phyloP scores from a whole-genome alignment of 2,113 vertebrate species.

The Junco hyemalis region DNA sequence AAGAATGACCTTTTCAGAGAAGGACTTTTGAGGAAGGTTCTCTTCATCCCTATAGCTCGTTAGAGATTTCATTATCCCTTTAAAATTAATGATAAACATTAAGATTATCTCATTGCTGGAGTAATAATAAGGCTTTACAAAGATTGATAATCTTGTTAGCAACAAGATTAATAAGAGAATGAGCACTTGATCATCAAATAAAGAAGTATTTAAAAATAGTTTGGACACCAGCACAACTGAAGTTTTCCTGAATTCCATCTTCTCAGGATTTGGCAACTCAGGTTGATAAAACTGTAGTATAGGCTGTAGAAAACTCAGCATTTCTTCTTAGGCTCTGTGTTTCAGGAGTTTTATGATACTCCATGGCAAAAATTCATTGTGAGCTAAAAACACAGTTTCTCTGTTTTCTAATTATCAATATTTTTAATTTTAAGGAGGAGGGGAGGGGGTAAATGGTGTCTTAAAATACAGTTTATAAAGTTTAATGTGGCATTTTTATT shows the following conservation, averaged over 20 bases:
- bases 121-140: background rate
- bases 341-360: background rate
- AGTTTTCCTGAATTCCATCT: background rate
- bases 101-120: background rate
- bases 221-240: background rate
- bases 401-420: background rate
- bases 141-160: background rate
- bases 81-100: background rate
- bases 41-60: background rate
- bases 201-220: background rate
- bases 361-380: background rate
- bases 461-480: background rate
- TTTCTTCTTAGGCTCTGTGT: background rate
- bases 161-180: background rate
- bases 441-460: background rate
- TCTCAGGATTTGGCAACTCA: background rate
- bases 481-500: background rate
- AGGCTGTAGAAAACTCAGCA: background rate
- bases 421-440: background rate
- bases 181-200: background rate
- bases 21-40: constrained; percentile 14
- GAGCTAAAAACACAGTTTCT: background rate
- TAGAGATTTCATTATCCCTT: background rate
- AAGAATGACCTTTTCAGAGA: constrained; percentile 36
- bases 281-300: background rate